Percentiles rank a stretch among this genome's conserved stretches.
phyloP scores from a whole-genome alignment of 2,888 invertebrate genomes.

The Drosophila recens region DNA sequence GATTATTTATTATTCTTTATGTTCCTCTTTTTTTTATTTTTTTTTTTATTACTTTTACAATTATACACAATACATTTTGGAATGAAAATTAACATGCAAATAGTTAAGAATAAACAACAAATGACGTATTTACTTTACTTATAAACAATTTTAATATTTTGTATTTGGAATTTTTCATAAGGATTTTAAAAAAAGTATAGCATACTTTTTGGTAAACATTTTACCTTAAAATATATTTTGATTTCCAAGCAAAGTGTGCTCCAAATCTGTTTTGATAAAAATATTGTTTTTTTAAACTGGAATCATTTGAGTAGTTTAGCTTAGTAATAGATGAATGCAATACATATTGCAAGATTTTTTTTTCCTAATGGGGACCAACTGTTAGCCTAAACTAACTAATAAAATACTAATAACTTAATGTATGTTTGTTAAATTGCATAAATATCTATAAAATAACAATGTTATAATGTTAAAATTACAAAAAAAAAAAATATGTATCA shows the following conservation, averaged over 20 bases:
- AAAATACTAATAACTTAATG: constrained; percentile 21
- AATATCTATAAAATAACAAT: constrained; percentile 6
- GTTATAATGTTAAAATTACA: constrained; percentile 22
- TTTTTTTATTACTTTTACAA: constrained; percentile 8
- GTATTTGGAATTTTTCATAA: background rate
- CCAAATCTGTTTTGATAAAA: background rate
- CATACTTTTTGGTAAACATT: background rate
- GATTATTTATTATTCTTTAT: background rate
- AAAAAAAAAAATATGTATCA: background rate
- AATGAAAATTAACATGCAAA: constrained; percentile 24
- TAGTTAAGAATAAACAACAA: constrained; percentile 9
- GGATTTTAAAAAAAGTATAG: background rate
- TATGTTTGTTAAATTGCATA: constrained; percentile 30
- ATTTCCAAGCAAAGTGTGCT: too few species aligned
- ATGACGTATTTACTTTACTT: constrained; percentile 4
- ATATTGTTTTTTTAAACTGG: constrained; percentile 11
- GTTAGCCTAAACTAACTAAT: constrained; percentile 41
- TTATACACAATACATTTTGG: constrained; percentile 18
- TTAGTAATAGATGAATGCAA: background rate
- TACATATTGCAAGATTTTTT: background rate
- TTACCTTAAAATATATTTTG: background rate
- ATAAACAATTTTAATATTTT: constrained; percentile 1
- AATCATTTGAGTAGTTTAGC: background rate
- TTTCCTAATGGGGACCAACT: constrained; percentile 68
- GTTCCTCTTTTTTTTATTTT: constrained; percentile 5